Evolutionary conservation across 2,888 invertebrate species (phyloP).

Genomic region (Caprella mutica): DNA sequence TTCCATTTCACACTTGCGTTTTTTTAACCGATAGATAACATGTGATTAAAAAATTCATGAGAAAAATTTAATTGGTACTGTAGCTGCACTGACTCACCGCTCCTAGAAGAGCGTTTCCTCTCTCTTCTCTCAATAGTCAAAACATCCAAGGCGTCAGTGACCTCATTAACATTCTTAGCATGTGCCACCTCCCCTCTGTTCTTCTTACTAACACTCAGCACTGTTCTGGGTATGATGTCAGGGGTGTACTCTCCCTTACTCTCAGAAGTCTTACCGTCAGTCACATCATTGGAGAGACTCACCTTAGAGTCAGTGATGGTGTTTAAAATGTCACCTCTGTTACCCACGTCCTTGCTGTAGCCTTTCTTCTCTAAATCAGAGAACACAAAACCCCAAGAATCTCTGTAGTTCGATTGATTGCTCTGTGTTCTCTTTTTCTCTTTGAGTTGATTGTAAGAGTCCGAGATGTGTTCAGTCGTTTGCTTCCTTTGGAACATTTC

Average conservation of each 20-base stretch:
- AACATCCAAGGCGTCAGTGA: too few relatives aligned
- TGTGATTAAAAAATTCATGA: too few relatives aligned
- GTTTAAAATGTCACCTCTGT: constrained; percentile 51
- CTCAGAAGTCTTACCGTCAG: constrained; percentile 14
- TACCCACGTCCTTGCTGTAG: constrained; percentile 53
- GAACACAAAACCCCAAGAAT: constrained; percentile 70
- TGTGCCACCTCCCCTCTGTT: too few relatives aligned
- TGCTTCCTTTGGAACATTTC: constrained; percentile 34
- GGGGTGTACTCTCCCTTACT: constrained; percentile 13
- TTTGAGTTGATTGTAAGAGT: too few relatives aligned
- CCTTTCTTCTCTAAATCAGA: constrained; percentile 59
- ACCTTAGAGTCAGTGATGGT: constrained; percentile 18
- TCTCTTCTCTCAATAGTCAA: constrained; percentile 26
- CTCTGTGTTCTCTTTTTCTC: too few relatives aligned
- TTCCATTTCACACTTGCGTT: too few relatives aligned
- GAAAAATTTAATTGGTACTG: constrained; percentile 23
- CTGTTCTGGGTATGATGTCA: constrained; percentile 7
- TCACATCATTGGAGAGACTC: constrained; percentile 14
- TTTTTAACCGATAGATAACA: too few relatives aligned
- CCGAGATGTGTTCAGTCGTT: too few relatives aligned
- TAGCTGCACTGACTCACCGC: constrained; percentile 7
- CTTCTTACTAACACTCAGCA: not conserved
- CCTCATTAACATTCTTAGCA: too few relatives aligned
- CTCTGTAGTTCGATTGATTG: constrained; percentile 38
- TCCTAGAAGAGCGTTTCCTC: constrained; percentile 18